These are phyloP conservation scores for Parotia lawesii DNA, from an alignment of 2,113 vertebrate genomes.

Conservation along the genomic window DNA sequence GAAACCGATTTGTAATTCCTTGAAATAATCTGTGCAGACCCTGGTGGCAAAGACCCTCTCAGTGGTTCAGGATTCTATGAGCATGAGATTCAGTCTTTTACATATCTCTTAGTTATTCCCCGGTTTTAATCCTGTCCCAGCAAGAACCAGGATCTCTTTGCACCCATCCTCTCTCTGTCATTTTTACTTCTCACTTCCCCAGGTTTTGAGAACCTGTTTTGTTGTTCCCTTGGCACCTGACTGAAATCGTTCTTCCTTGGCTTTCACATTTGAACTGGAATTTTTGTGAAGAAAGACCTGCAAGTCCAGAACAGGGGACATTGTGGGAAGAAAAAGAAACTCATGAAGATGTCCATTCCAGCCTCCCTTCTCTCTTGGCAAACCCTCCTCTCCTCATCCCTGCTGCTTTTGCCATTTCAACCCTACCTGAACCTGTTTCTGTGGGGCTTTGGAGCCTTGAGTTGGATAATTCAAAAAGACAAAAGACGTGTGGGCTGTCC, in stretches of 20 bases:
- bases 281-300: background rate
- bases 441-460: background rate
- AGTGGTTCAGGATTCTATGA: background rate
- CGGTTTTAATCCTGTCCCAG: background rate
- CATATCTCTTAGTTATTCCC: background rate
- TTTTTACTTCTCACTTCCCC: background rate
- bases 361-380: background rate
- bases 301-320: background rate
- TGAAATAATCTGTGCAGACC: background rate
- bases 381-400: background rate
- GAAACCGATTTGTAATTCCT: background rate
- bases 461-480: background rate
- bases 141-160: background rate
- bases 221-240: background rate
- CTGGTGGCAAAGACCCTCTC: background rate
- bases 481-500: background rate
- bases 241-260: background rate
- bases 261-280: background rate
- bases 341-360: background rate
- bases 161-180: background rate
- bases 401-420: background rate
- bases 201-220: background rate
- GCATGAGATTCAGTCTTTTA: background rate
- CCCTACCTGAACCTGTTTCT: background rate
- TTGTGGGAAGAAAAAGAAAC: background rate